These are phyloP conservation scores for Thymelicus lineola DNA, from an alignment of 2,888 invertebrate species.

Conservation along the genomic window DNA sequence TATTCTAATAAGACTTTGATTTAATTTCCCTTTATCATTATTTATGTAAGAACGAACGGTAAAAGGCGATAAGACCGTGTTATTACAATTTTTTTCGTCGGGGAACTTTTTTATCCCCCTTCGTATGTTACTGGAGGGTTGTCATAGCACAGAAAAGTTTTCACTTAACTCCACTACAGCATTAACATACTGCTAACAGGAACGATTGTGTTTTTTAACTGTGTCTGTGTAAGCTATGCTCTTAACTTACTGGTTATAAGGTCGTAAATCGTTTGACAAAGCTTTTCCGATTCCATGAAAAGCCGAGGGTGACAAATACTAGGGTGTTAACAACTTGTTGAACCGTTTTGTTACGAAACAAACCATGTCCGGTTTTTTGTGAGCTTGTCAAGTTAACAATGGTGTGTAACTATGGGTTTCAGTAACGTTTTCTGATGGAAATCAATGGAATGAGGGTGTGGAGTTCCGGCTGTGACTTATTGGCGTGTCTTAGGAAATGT, in stretches of 20 bases:
- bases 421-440: constrained; percentile 48
- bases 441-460: constrained; percentile 47
- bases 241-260: constrained; percentile 15
- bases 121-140: constrained; percentile 58
- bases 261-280: constrained; percentile 35
- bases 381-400: constrained; percentile 59
- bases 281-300: constrained; percentile 37
- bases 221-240: constrained; percentile 10
- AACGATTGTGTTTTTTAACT: constrained; percentile 12
- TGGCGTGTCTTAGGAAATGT: constrained; percentile 27
- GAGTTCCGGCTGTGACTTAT: constrained; percentile 38
- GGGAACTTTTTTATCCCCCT: constrained; percentile 61
- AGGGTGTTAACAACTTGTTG: constrained; percentile 72
- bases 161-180: background rate
- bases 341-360: constrained; percentile 64
- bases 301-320: constrained; percentile 57
- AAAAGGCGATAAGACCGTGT: constrained; percentile 78
- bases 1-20: constrained; percentile 84
- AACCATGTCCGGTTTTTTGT: constrained; percentile 65
- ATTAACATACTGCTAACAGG: constrained; percentile 25
- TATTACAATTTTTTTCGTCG: constrained; percentile 69
- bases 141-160: constrained; percentile 50
- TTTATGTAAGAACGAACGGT: constrained; percentile 79
- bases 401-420: constrained; percentile 54
- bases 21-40: constrained; percentile 85